Evolutionary conservation across 2,797 vertebrate genomes (phyloP), one percentile per base, ranked within the genome.

Genomic region (Sciurus vulgaris): DNA sequence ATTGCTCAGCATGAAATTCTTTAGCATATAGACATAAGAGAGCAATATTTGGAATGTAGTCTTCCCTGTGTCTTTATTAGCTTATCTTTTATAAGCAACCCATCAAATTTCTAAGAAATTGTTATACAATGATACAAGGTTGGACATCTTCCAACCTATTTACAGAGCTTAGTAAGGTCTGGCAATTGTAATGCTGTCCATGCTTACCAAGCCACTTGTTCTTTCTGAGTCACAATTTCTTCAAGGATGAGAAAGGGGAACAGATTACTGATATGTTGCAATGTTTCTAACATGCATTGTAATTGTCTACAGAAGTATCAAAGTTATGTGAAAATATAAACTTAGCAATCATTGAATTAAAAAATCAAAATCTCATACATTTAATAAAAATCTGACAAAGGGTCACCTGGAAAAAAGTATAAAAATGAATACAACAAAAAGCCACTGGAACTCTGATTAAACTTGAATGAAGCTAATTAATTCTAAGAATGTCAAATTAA

Each of bases 41-140:
- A 47, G 20, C 26, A 77, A 24, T 76, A 76, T 86, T 86, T 96
- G 67, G 33, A 86, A 92, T 76, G 69, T 61, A 72, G 33, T 30
- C 26, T 63, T 85, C 22, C 38, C 5, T 76, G 7, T 79, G 9
- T 41, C 47, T 93, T 76, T 83, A 38, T 83, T 69, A 69, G 77
- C 20, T 44, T 77, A 77, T 30, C 35, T 59, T 35, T 82, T 70
- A 77, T 13, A 93, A 63, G 38, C 26, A 95, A 38, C 5, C 1
- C 69, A 78, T 79, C 70, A 86, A 54, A 63, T 94, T 89, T 92
- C 56, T 83, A 72, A 69, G 73, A 88, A 73, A 83, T 38, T 91
- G 15, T 69, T 35, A 89, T 89, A 44, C 81, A 49, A 69, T 74
- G 30, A 85, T 47, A 83, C n/a, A 84, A 77, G 11, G 15, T 51